Percentiles rank a stretch among this genome's conserved stretches.
Evolutionary conservation across 2,113 vertebrate species (phyloP).

Genomic region (Morphnarchus princeps): DNA sequence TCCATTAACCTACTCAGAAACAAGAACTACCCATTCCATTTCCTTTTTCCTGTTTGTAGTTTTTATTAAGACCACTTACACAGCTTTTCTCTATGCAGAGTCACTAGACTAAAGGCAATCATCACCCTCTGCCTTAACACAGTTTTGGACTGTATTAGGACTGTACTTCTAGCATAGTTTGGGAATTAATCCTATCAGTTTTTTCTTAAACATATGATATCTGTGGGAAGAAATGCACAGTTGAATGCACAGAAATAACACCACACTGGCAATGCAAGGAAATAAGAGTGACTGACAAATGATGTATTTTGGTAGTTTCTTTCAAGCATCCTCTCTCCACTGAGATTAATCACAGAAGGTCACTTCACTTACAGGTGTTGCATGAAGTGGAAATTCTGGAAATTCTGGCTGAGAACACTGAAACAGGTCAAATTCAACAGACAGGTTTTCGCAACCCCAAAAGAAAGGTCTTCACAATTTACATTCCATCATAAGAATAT

Average conservation of each 20-base stretch:
- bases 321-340: not conserved
- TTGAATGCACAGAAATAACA: not conserved
- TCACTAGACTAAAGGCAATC: not conserved
- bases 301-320: not conserved
- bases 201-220: not conserved
- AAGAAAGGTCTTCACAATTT: not conserved
- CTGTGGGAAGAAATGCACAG: not conserved
- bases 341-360: not conserved
- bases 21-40: not conserved
- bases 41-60: not conserved
- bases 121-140: not conserved
- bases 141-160: not conserved
- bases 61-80: not conserved
- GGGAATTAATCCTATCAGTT: not conserved
- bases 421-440: not conserved
- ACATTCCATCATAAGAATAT: not conserved
- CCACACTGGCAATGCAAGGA: not conserved
- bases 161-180: not conserved
- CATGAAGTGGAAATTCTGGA: not conserved
- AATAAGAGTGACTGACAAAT: not conserved
- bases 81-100: not conserved
- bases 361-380: not conserved
- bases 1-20: not conserved
- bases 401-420: not conserved
- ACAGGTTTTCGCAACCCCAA: not conserved